These are phyloP conservation scores for Synergus umbraculus DNA, from an alignment of 2,888 invertebrate species.

Conservation along the genomic window DNA sequence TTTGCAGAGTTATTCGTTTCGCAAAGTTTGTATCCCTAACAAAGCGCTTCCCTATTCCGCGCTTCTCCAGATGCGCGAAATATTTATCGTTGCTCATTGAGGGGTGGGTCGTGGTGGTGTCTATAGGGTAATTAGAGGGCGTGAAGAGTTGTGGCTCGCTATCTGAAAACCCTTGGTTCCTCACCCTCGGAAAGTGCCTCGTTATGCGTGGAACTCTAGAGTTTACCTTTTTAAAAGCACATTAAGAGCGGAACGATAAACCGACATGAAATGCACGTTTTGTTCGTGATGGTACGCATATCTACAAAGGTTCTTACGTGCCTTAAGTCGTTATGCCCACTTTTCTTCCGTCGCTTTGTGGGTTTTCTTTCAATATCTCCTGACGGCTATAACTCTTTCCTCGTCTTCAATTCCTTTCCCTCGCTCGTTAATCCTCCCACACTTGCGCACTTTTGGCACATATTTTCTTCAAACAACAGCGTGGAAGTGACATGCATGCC, in stretches of 20 bases:
- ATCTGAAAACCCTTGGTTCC: slow-evolving; percentile 68
- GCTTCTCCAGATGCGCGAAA: slow-evolving; percentile 64
- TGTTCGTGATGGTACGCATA: slow-evolving; percentile 8
- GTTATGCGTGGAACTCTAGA: slow-evolving; percentile 50
- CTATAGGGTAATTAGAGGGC: slow-evolving; percentile 77
- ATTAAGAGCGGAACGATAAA: slow-evolving; percentile 62
- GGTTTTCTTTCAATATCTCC: slow-evolving; percentile 29
- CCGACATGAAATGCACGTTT: slow-evolving; percentile 47
- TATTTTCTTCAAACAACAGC: neutral
- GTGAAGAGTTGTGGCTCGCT: slow-evolving; percentile 65
- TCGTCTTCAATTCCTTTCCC: slow-evolving; percentile 27
- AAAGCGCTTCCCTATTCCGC: slow-evolving; percentile 44
- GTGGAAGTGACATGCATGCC: neutral
- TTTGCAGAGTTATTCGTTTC: neutral
- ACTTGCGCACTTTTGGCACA: neutral
- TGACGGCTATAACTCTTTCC: slow-evolving; percentile 26
- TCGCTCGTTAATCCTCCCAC: slow-evolving; percentile 29
- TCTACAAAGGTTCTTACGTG: slow-evolving; percentile 5
- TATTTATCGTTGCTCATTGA: slow-evolving; percentile 70
- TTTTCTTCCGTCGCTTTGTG: slow-evolving; percentile 14
- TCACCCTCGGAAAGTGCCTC: slow-evolving; percentile 62
- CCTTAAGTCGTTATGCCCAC: slow-evolving; percentile 22
- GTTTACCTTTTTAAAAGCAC: slow-evolving; percentile 67
- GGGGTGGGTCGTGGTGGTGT: slow-evolving; percentile 58
- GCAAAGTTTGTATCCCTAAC: slow-evolving; percentile 52